A percentile compares a stretch with the other conserved stretches of the same genome.
These are phyloP conservation scores for Chaenocephalus aceratus DNA, from an alignment of 2,113 vertebrate genomes.

Conservation along the genomic window DNA sequence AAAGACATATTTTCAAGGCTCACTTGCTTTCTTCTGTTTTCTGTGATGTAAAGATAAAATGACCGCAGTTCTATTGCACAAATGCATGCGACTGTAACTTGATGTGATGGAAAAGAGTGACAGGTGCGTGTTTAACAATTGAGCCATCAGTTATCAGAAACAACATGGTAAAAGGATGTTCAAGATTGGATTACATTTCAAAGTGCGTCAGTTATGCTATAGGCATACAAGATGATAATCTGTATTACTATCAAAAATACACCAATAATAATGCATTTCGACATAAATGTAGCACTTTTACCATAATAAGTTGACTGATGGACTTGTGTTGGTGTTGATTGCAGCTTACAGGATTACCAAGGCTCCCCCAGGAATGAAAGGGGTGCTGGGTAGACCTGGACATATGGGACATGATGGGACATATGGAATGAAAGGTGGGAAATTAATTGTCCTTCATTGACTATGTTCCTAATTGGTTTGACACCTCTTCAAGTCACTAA, in stretches of 20 bases:
- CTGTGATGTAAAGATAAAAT: neutral
- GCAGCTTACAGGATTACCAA: constrained; percentile 52
- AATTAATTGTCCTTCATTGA: neutral
- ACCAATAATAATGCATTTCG: neutral
- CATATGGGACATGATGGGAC: constrained; percentile 48
- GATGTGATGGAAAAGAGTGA: neutral
- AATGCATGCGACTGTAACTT: neutral
- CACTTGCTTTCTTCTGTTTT: neutral
- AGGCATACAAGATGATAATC: neutral
- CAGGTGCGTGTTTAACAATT: neutral
- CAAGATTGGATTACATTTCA: neutral
- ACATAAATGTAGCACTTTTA: neutral
- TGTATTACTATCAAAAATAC: neutral
- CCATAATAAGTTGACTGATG: neutral
- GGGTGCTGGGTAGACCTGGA: constrained; percentile 60
- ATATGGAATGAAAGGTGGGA: constrained; percentile 72
- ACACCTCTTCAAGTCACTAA: neutral
- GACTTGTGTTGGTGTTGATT: constrained; percentile 3
- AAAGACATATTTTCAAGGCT: neutral
- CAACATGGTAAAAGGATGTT: neutral
- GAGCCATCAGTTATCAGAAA: neutral
- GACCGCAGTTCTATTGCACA: neutral
- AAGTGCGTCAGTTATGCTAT: neutral
- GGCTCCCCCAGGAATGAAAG: constrained; percentile 69
- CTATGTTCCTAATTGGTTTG: neutral